Evolutionary conservation across 2,888 invertebrate species (phyloP).

Genomic region (Melinaea marsaeus): DNA sequence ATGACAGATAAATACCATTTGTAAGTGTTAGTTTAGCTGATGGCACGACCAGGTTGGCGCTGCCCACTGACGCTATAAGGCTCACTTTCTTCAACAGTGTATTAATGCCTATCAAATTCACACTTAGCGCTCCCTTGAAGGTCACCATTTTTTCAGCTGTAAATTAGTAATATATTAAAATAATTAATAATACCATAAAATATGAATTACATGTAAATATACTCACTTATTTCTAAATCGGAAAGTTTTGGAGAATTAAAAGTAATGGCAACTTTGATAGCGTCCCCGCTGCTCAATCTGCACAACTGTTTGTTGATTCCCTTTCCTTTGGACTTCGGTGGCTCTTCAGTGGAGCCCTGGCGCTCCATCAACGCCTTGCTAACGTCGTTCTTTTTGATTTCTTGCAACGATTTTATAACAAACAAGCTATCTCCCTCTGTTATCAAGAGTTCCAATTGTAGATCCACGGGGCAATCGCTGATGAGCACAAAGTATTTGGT

Average conservation of each 20-base stretch:
- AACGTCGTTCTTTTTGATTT: constrained; percentile 61
- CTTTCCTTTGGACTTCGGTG: constrained; percentile 46
- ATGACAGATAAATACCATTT: constrained; percentile 42
- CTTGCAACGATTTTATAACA: constrained; percentile 58
- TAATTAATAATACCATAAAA: background rate
- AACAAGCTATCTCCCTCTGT: constrained; percentile 55
- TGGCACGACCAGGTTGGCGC: constrained; percentile 45
- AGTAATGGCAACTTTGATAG: constrained; percentile 56
- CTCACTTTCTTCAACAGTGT: constrained; percentile 54
- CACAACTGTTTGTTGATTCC: constrained; percentile 58
- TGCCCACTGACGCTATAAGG: constrained; percentile 54
- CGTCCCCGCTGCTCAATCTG: constrained; percentile 58
- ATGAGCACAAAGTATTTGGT: constrained; percentile 59
- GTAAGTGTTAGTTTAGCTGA: constrained; percentile 46
- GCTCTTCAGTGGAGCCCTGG: constrained; percentile 45
- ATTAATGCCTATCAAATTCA: constrained; percentile 56
- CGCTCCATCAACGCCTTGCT: constrained; percentile 58
- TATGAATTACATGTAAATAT: background rate
- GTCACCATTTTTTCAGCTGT: constrained; percentile 33
- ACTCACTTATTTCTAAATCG: constrained; percentile 51
- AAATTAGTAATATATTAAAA: constrained; percentile 10
- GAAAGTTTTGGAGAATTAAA: constrained; percentile 57
- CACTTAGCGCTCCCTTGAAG: constrained; percentile 52
- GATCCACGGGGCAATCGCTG: constrained; percentile 61
- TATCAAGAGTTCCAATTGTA: constrained; percentile 56